Conservation (phyloP, 2,888 invertebrate genomes). For the Metallyticus violacea region DNA sequence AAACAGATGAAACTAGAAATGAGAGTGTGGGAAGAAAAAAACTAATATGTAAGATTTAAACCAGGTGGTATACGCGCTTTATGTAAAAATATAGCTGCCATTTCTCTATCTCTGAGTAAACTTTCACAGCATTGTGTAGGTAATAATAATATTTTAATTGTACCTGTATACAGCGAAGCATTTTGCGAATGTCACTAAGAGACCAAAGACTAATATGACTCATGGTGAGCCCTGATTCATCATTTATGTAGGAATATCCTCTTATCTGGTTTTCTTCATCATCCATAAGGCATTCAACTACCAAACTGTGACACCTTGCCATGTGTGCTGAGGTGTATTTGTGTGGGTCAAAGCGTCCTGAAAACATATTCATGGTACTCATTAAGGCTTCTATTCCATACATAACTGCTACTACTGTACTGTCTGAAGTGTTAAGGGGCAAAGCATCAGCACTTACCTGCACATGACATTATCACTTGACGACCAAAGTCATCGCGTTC, state of each 20-base stretch:
- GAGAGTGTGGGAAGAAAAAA: too few species aligned
- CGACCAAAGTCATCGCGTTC: constrained; percentile 74
- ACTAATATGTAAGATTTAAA: too few species aligned
- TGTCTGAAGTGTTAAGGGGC: too few species aligned
- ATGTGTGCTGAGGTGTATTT: constrained; percentile 77
- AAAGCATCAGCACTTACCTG: constrained; percentile 64
- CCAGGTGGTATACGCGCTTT: too few species aligned
- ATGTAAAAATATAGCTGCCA: too few species aligned
- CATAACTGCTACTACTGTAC: too few species aligned
- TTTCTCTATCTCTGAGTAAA: too few species aligned
- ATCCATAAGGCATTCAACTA: constrained; percentile 81
- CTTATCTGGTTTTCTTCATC: constrained; percentile 80
- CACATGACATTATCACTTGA: constrained; percentile 74
- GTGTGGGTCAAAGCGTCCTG: constrained; percentile 72
- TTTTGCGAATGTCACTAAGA: constrained; percentile 70
- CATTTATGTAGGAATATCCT: constrained; percentile 81
- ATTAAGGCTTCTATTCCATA: too few species aligned
- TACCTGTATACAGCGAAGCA: constrained; percentile 76
- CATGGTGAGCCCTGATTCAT: constrained; percentile 80
- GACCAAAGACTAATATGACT: constrained; percentile 81
- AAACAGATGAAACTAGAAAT: too few species aligned
- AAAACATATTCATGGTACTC: too few species aligned
- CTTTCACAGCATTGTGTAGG: too few species aligned
- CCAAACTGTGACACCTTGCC: constrained; percentile 79
- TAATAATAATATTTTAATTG: too few species aligned